A percentile compares a stretch with the other conserved stretches of the same genome.
phyloP scores from a whole-genome alignment of 2,113 vertebrate species.

The Rhea pennata region DNA sequence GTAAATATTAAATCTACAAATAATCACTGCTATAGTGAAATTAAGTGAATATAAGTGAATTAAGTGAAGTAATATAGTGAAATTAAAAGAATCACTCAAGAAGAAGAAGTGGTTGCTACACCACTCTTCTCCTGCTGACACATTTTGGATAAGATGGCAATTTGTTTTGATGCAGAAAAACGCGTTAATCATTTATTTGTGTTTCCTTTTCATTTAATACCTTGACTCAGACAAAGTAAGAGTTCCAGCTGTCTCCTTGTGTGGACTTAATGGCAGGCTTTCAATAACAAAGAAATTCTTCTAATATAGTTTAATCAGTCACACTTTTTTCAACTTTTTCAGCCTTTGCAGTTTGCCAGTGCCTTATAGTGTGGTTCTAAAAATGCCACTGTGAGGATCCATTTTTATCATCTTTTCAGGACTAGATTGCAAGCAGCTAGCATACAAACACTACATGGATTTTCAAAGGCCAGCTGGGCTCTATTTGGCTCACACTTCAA shows the following conservation, averaged over 20 bases:
- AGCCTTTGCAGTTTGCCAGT: background rate
- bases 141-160: background rate
- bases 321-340: background rate
- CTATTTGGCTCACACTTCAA: background rate
- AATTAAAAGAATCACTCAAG: background rate
- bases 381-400: background rate
- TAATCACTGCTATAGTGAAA: background rate
- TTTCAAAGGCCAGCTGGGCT: constrained; percentile 1
- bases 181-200: background rate
- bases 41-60: no score
- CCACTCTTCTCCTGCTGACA: background rate
- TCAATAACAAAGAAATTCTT: background rate
- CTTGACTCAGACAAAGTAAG: background rate
- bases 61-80: no score
- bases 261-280: background rate
- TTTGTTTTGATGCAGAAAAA: background rate
- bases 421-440: background rate
- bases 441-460: background rate
- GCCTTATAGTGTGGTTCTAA: background rate
- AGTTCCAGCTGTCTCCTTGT: background rate
- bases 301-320: background rate
- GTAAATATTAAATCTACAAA: background rate
- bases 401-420: background rate
- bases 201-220: background rate
- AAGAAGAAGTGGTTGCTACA: background rate